These are phyloP conservation scores for Chlorodrepanis virens DNA, from an alignment of 2,113 vertebrate species.

Conservation along the genomic window DNA sequence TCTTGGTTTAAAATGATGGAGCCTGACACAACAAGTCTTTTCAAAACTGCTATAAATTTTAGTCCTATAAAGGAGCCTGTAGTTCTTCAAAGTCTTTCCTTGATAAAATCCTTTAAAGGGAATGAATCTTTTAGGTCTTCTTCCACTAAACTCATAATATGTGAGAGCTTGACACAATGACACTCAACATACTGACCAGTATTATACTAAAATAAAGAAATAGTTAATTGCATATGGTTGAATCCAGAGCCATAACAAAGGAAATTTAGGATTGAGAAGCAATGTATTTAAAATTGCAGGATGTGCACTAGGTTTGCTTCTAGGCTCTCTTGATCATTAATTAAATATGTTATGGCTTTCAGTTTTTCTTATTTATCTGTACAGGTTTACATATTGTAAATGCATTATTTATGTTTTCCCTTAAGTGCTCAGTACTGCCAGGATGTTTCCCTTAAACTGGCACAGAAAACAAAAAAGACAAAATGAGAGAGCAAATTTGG, in stretches of 20 bases:
- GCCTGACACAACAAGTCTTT: neutral
- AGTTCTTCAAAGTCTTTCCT: neutral
- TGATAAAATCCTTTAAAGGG: neutral
- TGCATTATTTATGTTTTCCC: conserved; percentile 54
- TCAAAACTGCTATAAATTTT: neutral
- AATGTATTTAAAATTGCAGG: conserved; percentile 12
- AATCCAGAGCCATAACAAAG: neutral
- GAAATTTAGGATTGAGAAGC: neutral
- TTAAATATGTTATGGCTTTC: conserved; percentile 62
- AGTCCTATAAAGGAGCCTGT: neutral
- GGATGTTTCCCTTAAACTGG: conserved; percentile 42
- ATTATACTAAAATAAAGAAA: neutral
- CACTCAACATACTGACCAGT: neutral
- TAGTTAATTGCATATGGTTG: neutral
- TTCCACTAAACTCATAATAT: neutral
- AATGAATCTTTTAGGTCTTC: neutral
- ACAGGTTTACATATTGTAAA: conserved; percentile 47
- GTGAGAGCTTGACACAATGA: neutral
- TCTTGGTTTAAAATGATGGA: neutral
- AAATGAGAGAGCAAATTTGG: conserved; percentile 12
- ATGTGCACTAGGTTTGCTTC: conserved; percentile 13
- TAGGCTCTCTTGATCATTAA: conserved; percentile 36
- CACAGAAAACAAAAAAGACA: conserved; percentile 24
- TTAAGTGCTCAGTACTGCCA: conserved; percentile 51
- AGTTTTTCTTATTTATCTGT: conserved; percentile 46